Percentiles rank a stretch among this genome's conserved stretches.
These are phyloP conservation scores for Agrilus cyanescens DNA, from an alignment of 2,888 invertebrate genomes.

Conservation along the genomic window DNA sequence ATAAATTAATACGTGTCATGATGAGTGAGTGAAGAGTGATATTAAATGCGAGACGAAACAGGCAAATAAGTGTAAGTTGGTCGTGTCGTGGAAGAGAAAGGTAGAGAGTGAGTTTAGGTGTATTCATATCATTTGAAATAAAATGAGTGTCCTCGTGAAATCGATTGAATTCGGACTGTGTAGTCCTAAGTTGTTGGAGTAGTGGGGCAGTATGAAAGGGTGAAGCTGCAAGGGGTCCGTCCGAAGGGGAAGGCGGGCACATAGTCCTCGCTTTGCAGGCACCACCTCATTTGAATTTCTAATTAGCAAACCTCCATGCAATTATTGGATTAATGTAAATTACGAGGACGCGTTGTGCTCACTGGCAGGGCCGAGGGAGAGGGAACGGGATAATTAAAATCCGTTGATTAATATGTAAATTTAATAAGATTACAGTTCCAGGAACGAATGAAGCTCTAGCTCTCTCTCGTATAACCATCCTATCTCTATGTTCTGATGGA, in stretches of 20 bases:
- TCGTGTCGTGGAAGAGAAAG: constrained; percentile 13
- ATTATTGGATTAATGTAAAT: constrained; percentile 90
- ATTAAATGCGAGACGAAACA: no score
- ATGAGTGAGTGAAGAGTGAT: no score
- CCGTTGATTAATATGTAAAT: constrained; percentile 98
- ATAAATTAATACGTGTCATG: no score
- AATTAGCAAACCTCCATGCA: constrained; percentile 86
- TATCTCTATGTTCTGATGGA: constrained; percentile 22
- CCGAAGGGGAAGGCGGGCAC: constrained; percentile 24
- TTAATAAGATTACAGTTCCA: constrained; percentile 95
- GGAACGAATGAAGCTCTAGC: constrained; percentile 53
- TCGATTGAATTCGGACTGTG: constrained; percentile 36
- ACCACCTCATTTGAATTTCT: constrained; percentile 85
- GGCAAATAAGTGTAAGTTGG: constrained; percentile 4
- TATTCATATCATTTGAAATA: constrained; percentile 18
- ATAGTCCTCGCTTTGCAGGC: constrained; percentile 45
- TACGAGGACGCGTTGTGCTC: constrained; percentile 60
- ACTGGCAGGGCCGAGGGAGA: constrained; percentile 32
- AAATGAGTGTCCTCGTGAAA: constrained; percentile 21
- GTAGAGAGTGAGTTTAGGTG: constrained; percentile 14
- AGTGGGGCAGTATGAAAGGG: constrained; percentile 20
- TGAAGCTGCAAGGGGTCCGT: constrained; percentile 23
- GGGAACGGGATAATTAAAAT: constrained; percentile 86
- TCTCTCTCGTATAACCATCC: constrained; percentile 18
- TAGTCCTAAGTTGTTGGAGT: constrained; percentile 25